These are phyloP conservation scores for Aricia agestis DNA, from an alignment of 1,140 invertebrate genomes.

Conservation along the genomic window DNA sequence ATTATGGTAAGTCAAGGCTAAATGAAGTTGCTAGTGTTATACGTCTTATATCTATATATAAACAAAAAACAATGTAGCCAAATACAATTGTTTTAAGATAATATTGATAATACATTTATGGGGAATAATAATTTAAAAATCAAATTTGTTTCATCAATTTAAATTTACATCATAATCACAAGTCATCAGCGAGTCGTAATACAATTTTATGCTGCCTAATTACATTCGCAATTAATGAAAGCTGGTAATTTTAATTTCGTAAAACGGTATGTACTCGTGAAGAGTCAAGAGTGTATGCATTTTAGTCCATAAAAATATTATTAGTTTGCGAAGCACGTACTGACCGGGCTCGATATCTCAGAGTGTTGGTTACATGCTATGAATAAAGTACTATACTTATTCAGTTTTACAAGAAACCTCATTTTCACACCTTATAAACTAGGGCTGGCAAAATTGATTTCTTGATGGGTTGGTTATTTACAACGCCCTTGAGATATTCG, in stretches of 20 bases:
- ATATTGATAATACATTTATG: too few relatives aligned
- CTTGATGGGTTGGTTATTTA: constrained; percentile 44
- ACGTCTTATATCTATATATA: too few relatives aligned
- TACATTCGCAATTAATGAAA: neutral
- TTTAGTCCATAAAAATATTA: constrained; percentile 11
- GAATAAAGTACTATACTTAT: constrained; percentile 48
- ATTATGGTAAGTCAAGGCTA: too few relatives aligned
- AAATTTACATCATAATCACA: neutral
- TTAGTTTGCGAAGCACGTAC: constrained; percentile 48
- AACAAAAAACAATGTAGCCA: too few relatives aligned
- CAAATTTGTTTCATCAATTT: too few relatives aligned
- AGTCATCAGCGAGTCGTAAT: neutral
- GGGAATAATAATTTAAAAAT: too few relatives aligned
- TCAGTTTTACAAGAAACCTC: constrained; percentile 32
- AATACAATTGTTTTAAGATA: too few relatives aligned
- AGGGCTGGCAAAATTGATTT: constrained; percentile 43
- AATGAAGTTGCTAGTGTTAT: too few relatives aligned
- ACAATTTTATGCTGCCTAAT: neutral
- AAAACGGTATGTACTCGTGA: neutral
- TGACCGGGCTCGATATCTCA: constrained; percentile 41
- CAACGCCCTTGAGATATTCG: constrained; percentile 7
- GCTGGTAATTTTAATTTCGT: neutral
- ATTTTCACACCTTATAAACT: constrained; percentile 43
- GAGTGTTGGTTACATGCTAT: constrained; percentile 39
- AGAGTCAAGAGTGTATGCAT: neutral